Evolutionary conservation across 2,113 vertebrate genomes (phyloP), one percentile per base, ranked within the genome.

Genomic region (Oryzias woworae): DNA sequence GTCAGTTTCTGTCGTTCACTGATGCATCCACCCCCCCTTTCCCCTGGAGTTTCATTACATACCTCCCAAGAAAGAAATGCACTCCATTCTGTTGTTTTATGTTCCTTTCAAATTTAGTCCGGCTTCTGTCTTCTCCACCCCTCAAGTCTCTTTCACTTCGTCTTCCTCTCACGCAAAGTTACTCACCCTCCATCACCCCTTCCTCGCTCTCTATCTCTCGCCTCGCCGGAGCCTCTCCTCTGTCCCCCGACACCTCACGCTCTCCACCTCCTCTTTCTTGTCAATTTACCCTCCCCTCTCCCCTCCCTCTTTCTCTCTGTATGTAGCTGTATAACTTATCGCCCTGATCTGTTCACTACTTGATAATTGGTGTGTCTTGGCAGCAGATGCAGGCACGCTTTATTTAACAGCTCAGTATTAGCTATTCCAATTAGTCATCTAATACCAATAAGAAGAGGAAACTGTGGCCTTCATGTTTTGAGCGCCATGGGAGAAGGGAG

Each of bases 31-130:
- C 55, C 24, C 8, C 15, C 12, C 14, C 23, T 42, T 45, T 20
- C 43, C 49, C 45, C 46, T 52, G 66, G 58, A 47, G 48, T 61
- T 60, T 81, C 54, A 81, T 85, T 59, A 82, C 88, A 86, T 81
- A 88, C 89, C 89, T 82, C 75, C 76, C 71, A 48, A 81, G 71
- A 81, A 85, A 76, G 71, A 70, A 66, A 57, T 78, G 73, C 68
- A 70, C 83, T 90, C 87, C 83, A 81, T 85, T 83, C 85, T 86
- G 76, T 79, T 85, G 81, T 84, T 82, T 86, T 87, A 83, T 78
- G 80, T 85, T 85, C 78, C 85, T 23, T 46, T 76, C 76, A 86
- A 85, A 89, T 88, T 78, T 85, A 85, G 83, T 88, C 86, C 75
- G 70, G 71, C 64, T 63, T 84, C 77, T 87, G 75, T 61, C 72